These are phyloP conservation scores for Scaptomyza tumidula DNA, from an alignment of 2,888 invertebrate genomes.

Conservation along the genomic window DNA sequence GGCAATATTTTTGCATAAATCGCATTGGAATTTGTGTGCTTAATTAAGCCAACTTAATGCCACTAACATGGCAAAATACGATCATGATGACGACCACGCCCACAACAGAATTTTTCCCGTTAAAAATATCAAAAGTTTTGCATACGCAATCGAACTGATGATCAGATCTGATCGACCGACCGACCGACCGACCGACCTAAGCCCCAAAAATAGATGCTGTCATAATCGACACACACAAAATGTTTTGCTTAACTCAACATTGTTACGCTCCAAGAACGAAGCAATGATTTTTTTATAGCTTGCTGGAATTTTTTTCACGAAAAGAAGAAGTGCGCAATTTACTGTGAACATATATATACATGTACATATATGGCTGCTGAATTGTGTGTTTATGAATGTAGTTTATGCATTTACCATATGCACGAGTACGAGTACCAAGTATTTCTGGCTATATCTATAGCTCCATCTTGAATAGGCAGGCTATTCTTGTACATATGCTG, in stretches of 20 bases:
- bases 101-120: constrained; percentile 17
- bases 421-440: constrained; percentile 1
- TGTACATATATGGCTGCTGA: constrained; percentile 3
- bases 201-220: constrained; percentile 68
- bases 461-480: constrained; percentile 46
- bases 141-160: constrained; percentile 39
- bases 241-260: constrained; percentile 33
- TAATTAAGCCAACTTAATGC: constrained; percentile 75
- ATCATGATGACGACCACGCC: constrained; percentile 26
- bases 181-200: constrained; percentile 29
- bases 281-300: constrained; percentile 27
- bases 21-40: constrained; percentile 55
- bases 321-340: constrained; percentile 29
- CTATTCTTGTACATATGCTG: constrained; percentile 54
- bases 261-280: constrained; percentile 49
- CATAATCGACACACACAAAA: constrained; percentile 51
- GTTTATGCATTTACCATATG: constrained; percentile 1
- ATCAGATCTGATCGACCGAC: constrained; percentile 32
- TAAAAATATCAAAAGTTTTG: constrained; percentile 8
- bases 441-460: constrained; percentile 59
- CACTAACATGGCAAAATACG: constrained; percentile 28
- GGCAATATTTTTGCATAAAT: constrained; percentile 3
- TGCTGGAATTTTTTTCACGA: constrained; percentile 54
- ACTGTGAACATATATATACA: constrained; percentile 13
- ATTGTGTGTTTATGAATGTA: not conserved